Evolutionary conservation across 2,888 invertebrate genomes (phyloP).

Genomic region (Metalampra italica): DNA sequence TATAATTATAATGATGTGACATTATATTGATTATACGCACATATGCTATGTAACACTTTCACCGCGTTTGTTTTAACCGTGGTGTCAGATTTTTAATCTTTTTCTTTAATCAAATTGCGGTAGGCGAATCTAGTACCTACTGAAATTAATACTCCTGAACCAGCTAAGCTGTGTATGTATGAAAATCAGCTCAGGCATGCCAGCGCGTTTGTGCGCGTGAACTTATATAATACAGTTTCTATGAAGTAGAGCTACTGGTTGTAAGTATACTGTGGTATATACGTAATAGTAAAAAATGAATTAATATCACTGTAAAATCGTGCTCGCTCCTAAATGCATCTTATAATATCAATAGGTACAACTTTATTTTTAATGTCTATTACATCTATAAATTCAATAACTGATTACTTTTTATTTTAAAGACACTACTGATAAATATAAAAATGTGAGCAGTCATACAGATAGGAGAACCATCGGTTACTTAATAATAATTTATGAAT

Average conservation of each 20-base stretch:
- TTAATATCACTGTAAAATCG: conserved; percentile 53
- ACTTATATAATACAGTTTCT: too few relatives aligned
- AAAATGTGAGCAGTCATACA: conserved; percentile 75
- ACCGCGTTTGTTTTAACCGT: too few relatives aligned
- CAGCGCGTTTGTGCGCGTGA: background rate
- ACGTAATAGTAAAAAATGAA: conserved; percentile 36
- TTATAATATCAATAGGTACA: conserved; percentile 49
- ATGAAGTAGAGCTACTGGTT: too few relatives aligned
- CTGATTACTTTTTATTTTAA: conserved; percentile 50
- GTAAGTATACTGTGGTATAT: background rate
- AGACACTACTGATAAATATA: conserved; percentile 68
- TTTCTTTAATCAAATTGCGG: too few relatives aligned
- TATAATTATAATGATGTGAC: too few relatives aligned
- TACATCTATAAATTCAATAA: conserved; percentile 75
- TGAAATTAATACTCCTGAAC: too few relatives aligned
- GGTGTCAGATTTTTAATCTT: too few relatives aligned
- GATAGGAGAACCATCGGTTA: conserved; percentile 49
- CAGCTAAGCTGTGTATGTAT: too few relatives aligned
- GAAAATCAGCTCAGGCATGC: too few relatives aligned
- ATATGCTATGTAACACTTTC: too few relatives aligned
- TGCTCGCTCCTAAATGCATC: conserved; percentile 61
- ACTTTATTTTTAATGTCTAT: conserved; percentile 41
- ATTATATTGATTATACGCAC: too few relatives aligned
- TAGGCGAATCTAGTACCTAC: too few relatives aligned
- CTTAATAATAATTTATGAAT: conserved; percentile 30